phyloP scores from a whole-genome alignment of 2,888 invertebrate genomes.

The Melinaea menophilus region DNA sequence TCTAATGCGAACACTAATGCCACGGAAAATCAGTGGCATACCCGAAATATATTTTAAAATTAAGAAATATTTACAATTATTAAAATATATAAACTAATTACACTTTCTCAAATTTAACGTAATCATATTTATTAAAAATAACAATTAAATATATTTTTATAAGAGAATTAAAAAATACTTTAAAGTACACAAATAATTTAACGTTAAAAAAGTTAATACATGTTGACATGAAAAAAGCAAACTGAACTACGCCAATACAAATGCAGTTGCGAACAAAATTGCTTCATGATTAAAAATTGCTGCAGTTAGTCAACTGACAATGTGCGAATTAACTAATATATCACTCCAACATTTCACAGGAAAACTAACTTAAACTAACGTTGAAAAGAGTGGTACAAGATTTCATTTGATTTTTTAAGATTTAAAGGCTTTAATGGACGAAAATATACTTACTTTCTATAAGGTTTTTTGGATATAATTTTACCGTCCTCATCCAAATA shows the following conservation, averaged over 20 bases:
- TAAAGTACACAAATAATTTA: neutral
- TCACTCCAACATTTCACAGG: conserved; percentile 1
- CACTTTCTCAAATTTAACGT: no score
- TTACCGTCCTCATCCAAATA: conserved; percentile 60
- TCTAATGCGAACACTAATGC: no score
- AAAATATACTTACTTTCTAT: conserved; percentile 46
- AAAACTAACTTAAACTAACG: neutral
- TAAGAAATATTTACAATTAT: no score
- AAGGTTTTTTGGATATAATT: conserved; percentile 54
- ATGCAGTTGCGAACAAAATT: conserved; percentile 4
- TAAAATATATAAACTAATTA: no score
- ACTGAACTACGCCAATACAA: conserved; percentile 3
- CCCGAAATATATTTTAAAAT: no score
- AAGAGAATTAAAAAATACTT: neutral
- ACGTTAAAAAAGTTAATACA: conserved; percentile 2
- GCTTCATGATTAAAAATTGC: conserved; percentile 5
- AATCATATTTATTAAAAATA: no score
- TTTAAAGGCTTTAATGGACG: neutral
- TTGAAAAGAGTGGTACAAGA: neutral
- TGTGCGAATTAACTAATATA: conserved; percentile 5
- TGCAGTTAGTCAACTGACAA: conserved; percentile 5
- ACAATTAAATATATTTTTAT: no score
- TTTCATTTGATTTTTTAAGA: neutral
- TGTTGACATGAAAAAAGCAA: neutral
- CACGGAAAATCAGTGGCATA: no score